Base-by-base conservation (phyloP, 2,888 invertebrate species). In the Scelioninae gen. 1 region DNA sequence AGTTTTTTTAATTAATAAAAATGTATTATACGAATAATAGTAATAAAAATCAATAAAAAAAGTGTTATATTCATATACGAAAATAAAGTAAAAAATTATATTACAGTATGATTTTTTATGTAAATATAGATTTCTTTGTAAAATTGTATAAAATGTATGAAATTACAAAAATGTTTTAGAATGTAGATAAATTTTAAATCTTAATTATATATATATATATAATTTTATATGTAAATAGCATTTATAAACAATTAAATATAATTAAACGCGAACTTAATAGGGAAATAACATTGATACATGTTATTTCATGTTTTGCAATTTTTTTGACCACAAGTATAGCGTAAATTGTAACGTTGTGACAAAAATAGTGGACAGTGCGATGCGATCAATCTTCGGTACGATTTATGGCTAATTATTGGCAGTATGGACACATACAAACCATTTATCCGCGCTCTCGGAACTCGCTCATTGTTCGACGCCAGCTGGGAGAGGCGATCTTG, bases 381-480 rank as follows among this genome's bases (percentile, higher is more conserved):
- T 71, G 71, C 65, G 58, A 71, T 78, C 71, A 78, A 65, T 71
- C 78, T 72, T 78, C 51, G 60, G 62, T 32, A 81, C 55, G 79
- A 82, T 84, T 82, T 84, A 82, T 79, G 51, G 76, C 66, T 82
- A 84, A 82, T 84, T 82, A 77, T 84, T 82, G 74, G 82, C 76
- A 78, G 56, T 58, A 56, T 34, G 65, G 78, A 74, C 78, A 68
- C 82, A 68, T 79, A 71, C 78, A 69, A 84, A 81, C 63, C 84
- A 71, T 78, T 77, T 78, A 81, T 40, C 80, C 77, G 68, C 69
- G 68, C 79, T 76, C 76, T 79, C 68, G 65, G 80, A 76, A 79
- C 80, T 80, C 63, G 71, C 58, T 77, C 83, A 81, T 84, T 84
- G 81, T 84, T 79, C 79, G 80, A 84, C 53, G 68, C 77, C 63